phyloP scores from a whole-genome alignment of 2,888 invertebrate species.

The Yponomeuta evonymella region DNA sequence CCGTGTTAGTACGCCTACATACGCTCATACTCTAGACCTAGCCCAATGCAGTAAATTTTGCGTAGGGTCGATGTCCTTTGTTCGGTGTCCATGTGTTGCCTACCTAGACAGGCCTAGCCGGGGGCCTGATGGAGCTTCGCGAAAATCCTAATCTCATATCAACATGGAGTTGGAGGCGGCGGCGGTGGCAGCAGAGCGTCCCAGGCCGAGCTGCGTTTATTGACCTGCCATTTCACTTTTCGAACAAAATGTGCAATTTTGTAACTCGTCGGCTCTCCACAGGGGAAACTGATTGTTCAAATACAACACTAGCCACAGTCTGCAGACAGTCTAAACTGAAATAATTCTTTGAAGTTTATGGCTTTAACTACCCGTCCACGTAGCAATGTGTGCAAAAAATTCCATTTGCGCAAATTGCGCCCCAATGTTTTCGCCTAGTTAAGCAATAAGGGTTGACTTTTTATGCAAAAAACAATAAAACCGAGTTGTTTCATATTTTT shows the following conservation, averaged over 20 bases:
- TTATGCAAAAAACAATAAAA: slow-evolving; percentile 23
- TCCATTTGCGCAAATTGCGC: slow-evolving; percentile 62
- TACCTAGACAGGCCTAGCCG: slow-evolving; percentile 30
- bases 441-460: slow-evolving; percentile 25
- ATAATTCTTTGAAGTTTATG: slow-evolving; percentile 42
- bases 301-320: slow-evolving; percentile 28
- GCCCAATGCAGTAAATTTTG: slow-evolving; percentile 77
- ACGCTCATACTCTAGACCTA: slow-evolving; percentile 74
- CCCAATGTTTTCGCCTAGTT: slow-evolving; percentile 9
- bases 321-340: slow-evolving; percentile 20
- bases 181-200: neutral
- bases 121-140: slow-evolving; percentile 39
- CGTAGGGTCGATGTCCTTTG: slow-evolving; percentile 72
- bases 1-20: slow-evolving; percentile 65
- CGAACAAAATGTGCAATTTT: slow-evolving; percentile 44
- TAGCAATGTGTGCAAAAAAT: slow-evolving; percentile 43
- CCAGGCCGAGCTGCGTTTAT: slow-evolving; percentile 22
- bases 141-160: slow-evolving; percentile 37
- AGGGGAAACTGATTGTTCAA: slow-evolving; percentile 30
- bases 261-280: slow-evolving; percentile 29
- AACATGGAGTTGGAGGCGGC: neutral
- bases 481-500: slow-evolving; percentile 17
- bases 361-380: slow-evolving; percentile 32
- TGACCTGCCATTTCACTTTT: slow-evolving; percentile 42
- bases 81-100: slow-evolving; percentile 34